phyloP scores from a whole-genome alignment of 2,113 vertebrate genomes.

The Upupa epops region DNA sequence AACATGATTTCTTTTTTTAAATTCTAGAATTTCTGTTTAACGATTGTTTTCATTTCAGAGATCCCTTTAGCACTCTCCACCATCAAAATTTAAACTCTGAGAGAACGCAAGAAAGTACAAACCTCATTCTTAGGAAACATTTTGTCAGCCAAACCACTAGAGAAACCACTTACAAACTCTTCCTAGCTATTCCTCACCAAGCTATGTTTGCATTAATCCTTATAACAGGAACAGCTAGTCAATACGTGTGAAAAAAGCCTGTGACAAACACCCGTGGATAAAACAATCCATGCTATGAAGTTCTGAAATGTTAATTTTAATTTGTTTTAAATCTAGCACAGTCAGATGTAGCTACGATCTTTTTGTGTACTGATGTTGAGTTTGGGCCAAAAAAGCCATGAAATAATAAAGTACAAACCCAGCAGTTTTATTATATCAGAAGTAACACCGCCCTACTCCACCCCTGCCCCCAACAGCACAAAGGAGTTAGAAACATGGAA shows the following conservation, averaged over 20 bases:
- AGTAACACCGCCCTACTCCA: too few relatives aligned
- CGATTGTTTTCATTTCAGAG: neutral
- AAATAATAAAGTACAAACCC: neutral
- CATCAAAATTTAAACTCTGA: neutral
- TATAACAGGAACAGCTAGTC: neutral
- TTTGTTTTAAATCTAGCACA: neutral
- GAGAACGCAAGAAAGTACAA: neutral
- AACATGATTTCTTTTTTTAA: neutral
- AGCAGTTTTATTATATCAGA: neutral
- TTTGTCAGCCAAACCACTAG: neutral
- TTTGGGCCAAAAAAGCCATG: fast-evolving
- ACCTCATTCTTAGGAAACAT: neutral
- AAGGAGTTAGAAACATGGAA: neutral
- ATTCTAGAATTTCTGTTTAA: too few relatives aligned
- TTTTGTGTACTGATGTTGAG: neutral
- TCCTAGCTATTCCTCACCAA: neutral
- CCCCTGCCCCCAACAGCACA: too few relatives aligned
- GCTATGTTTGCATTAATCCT: neutral
- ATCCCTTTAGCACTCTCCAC: neutral
- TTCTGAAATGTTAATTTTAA: neutral
- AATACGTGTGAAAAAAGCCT: neutral
- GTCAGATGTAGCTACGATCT: neutral
- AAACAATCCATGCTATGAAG: neutral
- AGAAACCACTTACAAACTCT: neutral
- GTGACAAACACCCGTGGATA: neutral